Evolutionary conservation across 2,888 invertebrate species (phyloP), one percentile per base, ranked within the genome.

Genomic region (Elmis aenea): DNA sequence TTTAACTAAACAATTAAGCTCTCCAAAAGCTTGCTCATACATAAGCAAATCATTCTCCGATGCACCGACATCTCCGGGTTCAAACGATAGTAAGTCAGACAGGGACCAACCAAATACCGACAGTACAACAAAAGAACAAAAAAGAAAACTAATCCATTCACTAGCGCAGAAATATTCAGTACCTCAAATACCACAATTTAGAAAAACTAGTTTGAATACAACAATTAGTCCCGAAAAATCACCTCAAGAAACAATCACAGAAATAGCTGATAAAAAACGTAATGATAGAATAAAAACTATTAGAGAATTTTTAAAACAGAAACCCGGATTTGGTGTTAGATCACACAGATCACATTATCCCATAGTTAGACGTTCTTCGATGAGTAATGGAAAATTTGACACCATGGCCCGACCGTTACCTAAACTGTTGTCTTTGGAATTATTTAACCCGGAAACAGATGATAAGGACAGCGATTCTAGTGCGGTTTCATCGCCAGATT

Each of bases 391-490:
- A 49, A 77, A 77, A 64, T 59, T 74, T 3, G 79, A 81, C 44
- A 72, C 76, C 1, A 72, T 79, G 12, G 79, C 77, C 0, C 79
- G 81, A 52, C 77, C 79, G 25, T 70, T 85, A 35, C 87, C 88
- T 0, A 82, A 85, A 45, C 68, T 90, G 9, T 73, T 89, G 58
- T 83, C 87, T 1, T 65, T 90, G 36, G 91, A 91, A 58, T 70
- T 91, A 2, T 92, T 89, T 58, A 91, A 92, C 68, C 91, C 91
- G 1, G 91, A 89, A 58, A 88, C 85, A 3, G 91, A 92, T 59
- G 91, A 92, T 56, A 76, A 89, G 64, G 91, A 91, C 61, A 90
- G 89, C 56, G 91, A 91, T 61, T 89, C 88, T 0, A 88, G 87
- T 56, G 85, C 85, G 2, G 85, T 88, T 6, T 89, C 89, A 0